Evolutionary conservation across 2,113 vertebrate genomes (phyloP).

Genomic region (Scomber japonicus): DNA sequence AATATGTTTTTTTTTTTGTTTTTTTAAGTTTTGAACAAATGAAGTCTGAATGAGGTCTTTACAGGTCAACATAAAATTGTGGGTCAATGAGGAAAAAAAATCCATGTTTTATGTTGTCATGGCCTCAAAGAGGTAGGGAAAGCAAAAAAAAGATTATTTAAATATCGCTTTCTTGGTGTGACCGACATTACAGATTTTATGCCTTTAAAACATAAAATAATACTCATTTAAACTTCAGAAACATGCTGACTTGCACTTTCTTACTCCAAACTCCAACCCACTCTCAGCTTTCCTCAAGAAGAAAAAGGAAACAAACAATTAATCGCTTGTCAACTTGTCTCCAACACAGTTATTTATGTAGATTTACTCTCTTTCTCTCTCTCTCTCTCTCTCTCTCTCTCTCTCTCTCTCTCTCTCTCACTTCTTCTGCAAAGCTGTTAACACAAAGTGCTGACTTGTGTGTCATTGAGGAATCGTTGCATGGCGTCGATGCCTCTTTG

Average conservation of each 20-base stretch:
- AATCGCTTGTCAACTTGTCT: slow-evolving; percentile 47
- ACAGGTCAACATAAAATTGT: too few species aligned
- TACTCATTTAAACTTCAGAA: not conserved
- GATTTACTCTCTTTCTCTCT: slow-evolving; percentile 33
- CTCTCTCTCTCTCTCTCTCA: not conserved
- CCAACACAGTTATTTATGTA: slow-evolving; percentile 75
- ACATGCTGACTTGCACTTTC: not conserved
- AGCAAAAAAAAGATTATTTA: too few species aligned
- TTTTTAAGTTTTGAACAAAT: too few species aligned
- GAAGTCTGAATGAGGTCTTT: too few species aligned
- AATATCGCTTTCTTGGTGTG: too few species aligned
- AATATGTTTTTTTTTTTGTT: too few species aligned
- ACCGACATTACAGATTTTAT: too few species aligned
- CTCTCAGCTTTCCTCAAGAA: not conserved
- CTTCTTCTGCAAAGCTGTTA: slow-evolving; percentile 75
- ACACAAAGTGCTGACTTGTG: slow-evolving; percentile 87
- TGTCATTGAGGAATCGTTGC: slow-evolving; percentile 80
- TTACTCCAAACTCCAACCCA: not conserved
- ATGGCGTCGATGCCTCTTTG: slow-evolving; percentile 84
- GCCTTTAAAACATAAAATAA: not conserved
- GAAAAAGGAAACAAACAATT: slow-evolving; percentile 51
- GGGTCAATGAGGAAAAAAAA: too few species aligned
- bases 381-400: not conserved
- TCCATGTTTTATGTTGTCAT: too few species aligned
- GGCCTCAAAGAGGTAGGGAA: too few species aligned